Percentiles rank a stretch among this genome's conserved stretches.
Conservation (phyloP, 2,113 vertebrate species). For the Pyxicephalus adspersus region DNA sequence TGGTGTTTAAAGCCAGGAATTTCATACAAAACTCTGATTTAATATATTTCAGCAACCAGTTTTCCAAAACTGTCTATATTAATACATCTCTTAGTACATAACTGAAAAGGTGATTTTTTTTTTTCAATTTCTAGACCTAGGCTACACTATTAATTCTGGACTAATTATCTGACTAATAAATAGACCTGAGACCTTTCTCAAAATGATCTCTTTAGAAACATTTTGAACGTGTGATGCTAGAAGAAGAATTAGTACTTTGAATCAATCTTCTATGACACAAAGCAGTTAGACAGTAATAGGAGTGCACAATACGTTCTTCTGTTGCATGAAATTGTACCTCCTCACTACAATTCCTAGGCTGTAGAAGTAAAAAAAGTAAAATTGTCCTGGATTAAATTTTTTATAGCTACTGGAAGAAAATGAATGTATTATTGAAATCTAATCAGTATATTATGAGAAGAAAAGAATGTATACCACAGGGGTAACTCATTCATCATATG, state of each 20-base stretch:
- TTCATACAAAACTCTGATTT: neutral
- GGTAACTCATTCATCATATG: neutral
- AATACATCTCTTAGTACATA: neutral
- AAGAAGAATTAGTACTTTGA: neutral
- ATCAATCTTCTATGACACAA: slow-evolving; percentile 3
- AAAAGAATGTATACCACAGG: neutral
- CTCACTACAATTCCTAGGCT: slow-evolving; percentile 20
- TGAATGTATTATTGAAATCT: slow-evolving; percentile 1
- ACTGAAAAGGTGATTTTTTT: neutral
- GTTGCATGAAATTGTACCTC: neutral
- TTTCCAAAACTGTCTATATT: neutral
- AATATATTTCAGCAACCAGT: neutral
- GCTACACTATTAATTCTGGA: neutral
- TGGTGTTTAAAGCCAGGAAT: no score
- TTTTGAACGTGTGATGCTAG: neutral
- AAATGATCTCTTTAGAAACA: neutral
- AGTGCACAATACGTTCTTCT: slow-evolving; percentile 1
- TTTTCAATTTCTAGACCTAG: neutral
- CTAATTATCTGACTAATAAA: neutral
- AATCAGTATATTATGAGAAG: slow-evolving; percentile 1
- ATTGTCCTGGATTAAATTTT: neutral
- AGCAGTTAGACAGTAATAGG: neutral
- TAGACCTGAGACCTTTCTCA: neutral
- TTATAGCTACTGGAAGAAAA: neutral
- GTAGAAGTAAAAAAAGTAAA: neutral